Percentiles rank a stretch among this genome's conserved stretches.
Conservation (phyloP, 2,113 vertebrate genomes). For the Apteryx mantelli region DNA sequence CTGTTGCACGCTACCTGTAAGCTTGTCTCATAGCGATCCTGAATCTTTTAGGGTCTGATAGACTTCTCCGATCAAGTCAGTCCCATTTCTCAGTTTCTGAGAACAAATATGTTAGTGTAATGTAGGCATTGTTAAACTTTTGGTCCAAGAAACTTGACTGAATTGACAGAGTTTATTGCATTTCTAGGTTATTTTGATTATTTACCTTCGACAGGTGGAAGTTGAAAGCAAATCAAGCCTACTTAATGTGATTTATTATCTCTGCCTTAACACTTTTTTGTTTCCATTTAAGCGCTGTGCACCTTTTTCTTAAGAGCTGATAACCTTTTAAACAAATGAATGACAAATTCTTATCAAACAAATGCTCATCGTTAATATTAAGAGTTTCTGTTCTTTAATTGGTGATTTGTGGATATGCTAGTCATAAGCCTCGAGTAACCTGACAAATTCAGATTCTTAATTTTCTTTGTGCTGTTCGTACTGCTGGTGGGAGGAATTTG, state of each 20-base stretch:
- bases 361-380: conserved; percentile 10
- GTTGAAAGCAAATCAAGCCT: not conserved
- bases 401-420: conserved; percentile 21
- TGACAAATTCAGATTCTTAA: conserved; percentile 38
- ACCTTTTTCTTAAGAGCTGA: not conserved
- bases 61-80: not conserved
- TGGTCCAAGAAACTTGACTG: not conserved
- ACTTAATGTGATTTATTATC: not conserved
- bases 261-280: not conserved
- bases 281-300: not conserved
- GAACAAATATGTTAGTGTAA: not conserved
- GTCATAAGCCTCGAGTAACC: not conserved
- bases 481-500: conserved; percentile 65
- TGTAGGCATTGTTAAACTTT: not conserved
- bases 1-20: not conserved
- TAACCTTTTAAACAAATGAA: conserved; percentile 29
- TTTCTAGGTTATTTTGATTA: conserved; percentile 5
- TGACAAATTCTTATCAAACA: conserved; percentile 30
- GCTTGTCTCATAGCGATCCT: not conserved
- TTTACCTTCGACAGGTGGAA: not conserved
- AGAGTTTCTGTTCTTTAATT: not conserved
- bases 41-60: too few relatives aligned
- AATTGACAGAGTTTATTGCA: not conserved
- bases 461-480: conserved; percentile 14
- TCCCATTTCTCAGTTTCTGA: not conserved